phyloP scores from a whole-genome alignment of 2,113 vertebrate species.

The Strix uralensis region DNA sequence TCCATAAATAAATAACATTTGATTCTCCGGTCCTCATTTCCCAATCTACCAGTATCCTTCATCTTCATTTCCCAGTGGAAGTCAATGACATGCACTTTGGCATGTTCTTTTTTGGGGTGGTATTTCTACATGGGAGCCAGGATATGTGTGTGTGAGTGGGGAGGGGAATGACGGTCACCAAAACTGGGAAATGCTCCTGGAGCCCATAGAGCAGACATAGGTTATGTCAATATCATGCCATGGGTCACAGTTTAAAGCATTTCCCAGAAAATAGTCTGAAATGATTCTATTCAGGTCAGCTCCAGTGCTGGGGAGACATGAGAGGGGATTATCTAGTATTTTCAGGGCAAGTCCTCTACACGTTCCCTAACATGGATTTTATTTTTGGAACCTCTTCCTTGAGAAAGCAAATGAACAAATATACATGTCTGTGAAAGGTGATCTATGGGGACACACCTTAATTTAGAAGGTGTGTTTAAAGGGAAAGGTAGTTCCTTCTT shows the following conservation, averaged over 20 bases:
- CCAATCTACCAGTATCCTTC: not conserved
- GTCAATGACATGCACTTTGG: not conserved
- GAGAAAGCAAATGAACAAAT: not conserved
- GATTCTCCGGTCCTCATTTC: not conserved
- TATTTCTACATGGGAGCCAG: slow-evolving; percentile 35
- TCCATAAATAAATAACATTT: slow-evolving; percentile 7
- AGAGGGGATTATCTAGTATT: not conserved
- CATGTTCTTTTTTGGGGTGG: not conserved
- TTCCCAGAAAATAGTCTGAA: slow-evolving; percentile 49
- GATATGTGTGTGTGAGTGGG: not conserved
- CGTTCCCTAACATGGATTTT: not conserved
- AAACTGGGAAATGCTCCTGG: slow-evolving; percentile 14
- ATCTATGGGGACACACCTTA: not conserved
- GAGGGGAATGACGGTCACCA: not conserved
- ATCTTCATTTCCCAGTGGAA: slow-evolving; percentile 32
- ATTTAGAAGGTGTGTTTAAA: not conserved
- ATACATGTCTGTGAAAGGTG: not conserved
- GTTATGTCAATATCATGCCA: slow-evolving; percentile 45
- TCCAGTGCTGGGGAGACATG: not conserved
- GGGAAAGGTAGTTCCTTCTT: not conserved
- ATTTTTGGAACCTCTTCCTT: slow-evolving; percentile 1
- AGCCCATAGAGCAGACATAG: not conserved
- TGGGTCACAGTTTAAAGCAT: slow-evolving; percentile 24
- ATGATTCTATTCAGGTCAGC: not conserved
- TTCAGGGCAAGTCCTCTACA: not conserved